A percentile compares a stretch with the other conserved stretches of the same genome.
Evolutionary conservation across 2,888 invertebrate species (phyloP).

Genomic region (Ceratothoa steindachneri): DNA sequence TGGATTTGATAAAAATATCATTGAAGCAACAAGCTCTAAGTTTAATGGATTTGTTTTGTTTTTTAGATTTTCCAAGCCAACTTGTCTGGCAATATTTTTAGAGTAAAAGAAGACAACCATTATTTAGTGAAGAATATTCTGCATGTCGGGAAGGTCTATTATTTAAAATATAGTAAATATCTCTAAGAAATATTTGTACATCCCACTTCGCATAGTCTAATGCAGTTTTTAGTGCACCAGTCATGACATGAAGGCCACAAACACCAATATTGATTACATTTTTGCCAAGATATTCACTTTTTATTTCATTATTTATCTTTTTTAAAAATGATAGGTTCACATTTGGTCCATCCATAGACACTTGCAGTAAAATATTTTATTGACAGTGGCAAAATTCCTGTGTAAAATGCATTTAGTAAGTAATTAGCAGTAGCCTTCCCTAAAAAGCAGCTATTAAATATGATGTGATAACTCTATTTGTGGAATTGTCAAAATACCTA

Average conservation of each 20-base stretch:
- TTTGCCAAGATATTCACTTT: no score
- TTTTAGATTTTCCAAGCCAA: no score
- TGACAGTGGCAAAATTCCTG: not conserved
- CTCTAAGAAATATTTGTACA: not conserved
- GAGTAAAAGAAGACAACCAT: no score
- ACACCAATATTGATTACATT: not conserved
- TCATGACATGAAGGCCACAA: not conserved
- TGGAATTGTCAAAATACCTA: no score
- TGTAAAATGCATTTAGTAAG: not conserved
- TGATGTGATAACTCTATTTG: no score
- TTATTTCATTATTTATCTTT: no score
- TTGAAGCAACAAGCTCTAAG: no score
- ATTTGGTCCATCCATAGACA: not conserved
- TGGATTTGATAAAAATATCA: no score
- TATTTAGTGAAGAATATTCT: no score
- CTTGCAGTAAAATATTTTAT: not conserved
- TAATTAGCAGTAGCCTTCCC: not conserved
- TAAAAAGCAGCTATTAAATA: no score
- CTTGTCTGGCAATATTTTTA: no score
- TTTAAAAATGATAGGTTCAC: not conserved
- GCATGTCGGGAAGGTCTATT: not conserved
- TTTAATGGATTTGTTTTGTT: no score
- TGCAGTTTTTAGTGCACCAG: not conserved
- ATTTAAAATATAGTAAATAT: not conserved
- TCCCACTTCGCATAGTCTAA: not conserved